These are phyloP conservation scores for Chloropsis hardwickii DNA, from an alignment of 2,113 vertebrate species.

Conservation along the genomic window DNA sequence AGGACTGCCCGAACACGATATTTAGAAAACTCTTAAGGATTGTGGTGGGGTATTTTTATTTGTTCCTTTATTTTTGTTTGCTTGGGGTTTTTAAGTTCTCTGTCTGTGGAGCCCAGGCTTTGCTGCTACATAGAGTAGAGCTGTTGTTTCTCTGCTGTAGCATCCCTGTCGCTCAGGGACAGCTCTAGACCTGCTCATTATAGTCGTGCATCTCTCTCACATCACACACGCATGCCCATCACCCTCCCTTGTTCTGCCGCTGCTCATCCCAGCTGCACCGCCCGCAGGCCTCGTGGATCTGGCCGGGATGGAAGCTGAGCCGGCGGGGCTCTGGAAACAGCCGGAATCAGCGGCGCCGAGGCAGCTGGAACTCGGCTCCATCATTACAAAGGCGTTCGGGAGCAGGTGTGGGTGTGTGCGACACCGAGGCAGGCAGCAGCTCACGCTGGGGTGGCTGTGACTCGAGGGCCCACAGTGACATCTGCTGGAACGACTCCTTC, in stretches of 20 bases:
- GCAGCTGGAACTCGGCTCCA: no score
- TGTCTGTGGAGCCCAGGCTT: background rate
- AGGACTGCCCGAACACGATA: background rate
- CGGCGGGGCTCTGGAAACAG: no score
- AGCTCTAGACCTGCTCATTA: background rate
- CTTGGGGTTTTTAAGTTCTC: background rate
- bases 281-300: background rate
- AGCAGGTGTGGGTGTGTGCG: background rate
- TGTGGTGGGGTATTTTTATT: background rate
- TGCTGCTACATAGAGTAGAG: background rate
- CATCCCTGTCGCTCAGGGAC: background rate
- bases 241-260: background rate
- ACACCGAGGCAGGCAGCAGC: background rate
- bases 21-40: background rate
- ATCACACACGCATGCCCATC: background rate
- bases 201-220: background rate
- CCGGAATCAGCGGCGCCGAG: no score
- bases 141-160: background rate
- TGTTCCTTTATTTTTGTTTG: background rate
- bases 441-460: background rate
- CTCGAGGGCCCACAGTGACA: slow-evolving; percentile 69
- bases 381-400: no score
- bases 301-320: background rate
- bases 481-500: slow-evolving; percentile 54
- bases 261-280: background rate